Base-by-base conservation (phyloP, 2,888 invertebrate species). In the Cephus pulcher region DNA sequence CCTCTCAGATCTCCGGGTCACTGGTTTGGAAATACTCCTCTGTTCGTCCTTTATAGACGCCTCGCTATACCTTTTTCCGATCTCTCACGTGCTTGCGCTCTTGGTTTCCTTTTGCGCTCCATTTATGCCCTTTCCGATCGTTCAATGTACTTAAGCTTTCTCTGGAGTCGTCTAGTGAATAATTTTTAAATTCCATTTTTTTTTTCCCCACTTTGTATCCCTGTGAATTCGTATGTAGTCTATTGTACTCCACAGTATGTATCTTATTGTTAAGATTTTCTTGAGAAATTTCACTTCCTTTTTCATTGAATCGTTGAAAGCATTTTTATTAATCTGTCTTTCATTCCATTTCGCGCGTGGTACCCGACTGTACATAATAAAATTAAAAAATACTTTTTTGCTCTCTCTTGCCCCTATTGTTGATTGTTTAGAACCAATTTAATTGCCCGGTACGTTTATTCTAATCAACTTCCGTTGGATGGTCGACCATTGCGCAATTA, bases 1-100 rank as follows among this genome's bases (percentile, higher is more conserved):
- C 56, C 78, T 81, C 80, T 85, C 80, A 84, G 84, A 85, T 84
- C 82, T 82, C 79, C 84, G 81, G 85, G 79, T 81, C 87, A 86
- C 77, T 87, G 87, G 80, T 77, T 81, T 77, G 85, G 86, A 87
- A 87, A 82, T 83, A 74, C 40, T 74, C 40, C 73, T 69, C n/a
- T 68, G 70, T 75, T 70, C 74, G n/a, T 30, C 69, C 56, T 74
- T 37, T 77, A 56, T 23, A 23, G 56, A 23, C 23, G 23, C 56
- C 56, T 23, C 23, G 9, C 56, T 9, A 23, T 56, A 56, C 56
- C 56, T 23, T 23, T 40, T 40, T 23, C 40, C 40, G 40, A 15
- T 40, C 40, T 40, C 40, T 40, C 15, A 40, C 40, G 15, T 40
- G 40, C 4, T 40, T 15, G 40, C 15, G 40, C 40, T 40, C 40